Base-by-base conservation (phyloP, 2,113 vertebrate species). In the Eurypyga helias region DNA sequence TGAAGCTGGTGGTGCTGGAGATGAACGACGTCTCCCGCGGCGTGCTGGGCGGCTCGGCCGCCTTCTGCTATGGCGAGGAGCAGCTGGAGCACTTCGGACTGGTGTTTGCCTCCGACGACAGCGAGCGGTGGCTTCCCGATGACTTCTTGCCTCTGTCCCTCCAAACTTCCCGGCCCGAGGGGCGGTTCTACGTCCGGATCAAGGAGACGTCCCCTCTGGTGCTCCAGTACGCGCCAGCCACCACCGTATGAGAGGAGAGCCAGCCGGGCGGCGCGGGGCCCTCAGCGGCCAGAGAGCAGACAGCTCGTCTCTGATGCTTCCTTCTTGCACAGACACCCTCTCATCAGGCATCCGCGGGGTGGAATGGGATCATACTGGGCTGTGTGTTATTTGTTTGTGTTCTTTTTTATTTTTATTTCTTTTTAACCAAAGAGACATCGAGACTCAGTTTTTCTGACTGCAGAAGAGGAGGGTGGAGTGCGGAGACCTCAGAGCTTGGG, bases 51-150 rank as follows among this genome's bases (percentile, higher is more conserved):
- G 26, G 76, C 48, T 87, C 96, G 1, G 96, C 98, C 3, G 92
- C 97, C 33, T 89, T 98, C 92, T 97, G 98, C 83, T 99, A 98
- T 29, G 15, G 96, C 2, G 94, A 98, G 17, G 99, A 99, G 83
- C 99, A 99, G 94, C 86, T 99, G 87, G 97, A 98, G 89, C 98
- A 99, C 98, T 99, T 99, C 6, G 98, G 98, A 62, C 98, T 99
- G 21, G 98, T 99, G 88, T 98, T 99, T 11, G 94, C 98, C 46
- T 97, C 98, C 7, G 97, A 97, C 2, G 97, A 98, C 70, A 52
- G 92, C 2, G 99, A 99, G 96, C 99, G 90, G 96, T 99, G 99
- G 99, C 98, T 99, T 20, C 98, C 98, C 3, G 98, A 99, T 12
- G 98, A 99, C 86, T 99, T 97, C 96, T 91, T 98, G 90, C 99